Evolutionary conservation across 2,113 vertebrate species (phyloP).

Genomic region (Syngnathus floridae): DNA sequence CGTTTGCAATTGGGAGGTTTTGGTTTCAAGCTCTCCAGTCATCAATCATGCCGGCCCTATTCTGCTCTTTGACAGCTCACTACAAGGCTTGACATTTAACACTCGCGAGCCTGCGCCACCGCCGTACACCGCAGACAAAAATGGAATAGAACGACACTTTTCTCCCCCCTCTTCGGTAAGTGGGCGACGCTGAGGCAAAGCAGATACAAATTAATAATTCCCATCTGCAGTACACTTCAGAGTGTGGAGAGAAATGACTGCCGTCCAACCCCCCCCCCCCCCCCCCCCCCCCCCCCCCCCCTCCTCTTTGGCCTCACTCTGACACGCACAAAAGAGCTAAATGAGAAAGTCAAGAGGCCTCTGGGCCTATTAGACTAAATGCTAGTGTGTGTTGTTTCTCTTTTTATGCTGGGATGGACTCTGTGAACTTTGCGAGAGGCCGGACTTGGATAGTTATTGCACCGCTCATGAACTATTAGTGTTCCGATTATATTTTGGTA

Average conservation of each 20-base stretch:
- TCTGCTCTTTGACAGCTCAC: slow-evolving; percentile 99
- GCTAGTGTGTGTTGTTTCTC: slow-evolving; percentile 52
- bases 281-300: slow-evolving; percentile 43
- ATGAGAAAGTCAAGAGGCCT: slow-evolving; percentile 72
- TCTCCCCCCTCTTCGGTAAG: slow-evolving; percentile 48
- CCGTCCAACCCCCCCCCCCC: slow-evolving; percentile 47
- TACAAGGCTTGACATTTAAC: slow-evolving; percentile 99
- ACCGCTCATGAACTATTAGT: slow-evolving; percentile 29
- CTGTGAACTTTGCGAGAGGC: slow-evolving; percentile 56
- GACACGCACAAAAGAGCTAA: slow-evolving; percentile 67
- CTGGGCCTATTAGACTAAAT: slow-evolving; percentile 69
- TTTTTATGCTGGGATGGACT: slow-evolving; percentile 49
- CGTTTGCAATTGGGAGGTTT: slow-evolving; percentile 97
- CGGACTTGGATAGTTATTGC: slow-evolving; percentile 30
- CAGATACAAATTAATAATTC: slow-evolving; percentile 81
- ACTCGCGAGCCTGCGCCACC: slow-evolving; percentile 89
- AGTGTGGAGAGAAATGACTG: slow-evolving; percentile 60
- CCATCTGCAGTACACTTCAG: slow-evolving; percentile 70
- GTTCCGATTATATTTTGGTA: slow-evolving; percentile 36
- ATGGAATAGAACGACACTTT: slow-evolving; percentile 72
- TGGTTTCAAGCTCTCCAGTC: slow-evolving; percentile 96
- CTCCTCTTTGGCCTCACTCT: slow-evolving; percentile 45
- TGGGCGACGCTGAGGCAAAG: slow-evolving; percentile 69
- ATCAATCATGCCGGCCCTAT: slow-evolving; percentile 98
- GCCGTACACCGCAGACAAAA: slow-evolving; percentile 76